Evolutionary conservation across 64 coral and sea anemone genomes (phyloP).

Genomic region (Dendrophyllia cribrosa): DNA sequence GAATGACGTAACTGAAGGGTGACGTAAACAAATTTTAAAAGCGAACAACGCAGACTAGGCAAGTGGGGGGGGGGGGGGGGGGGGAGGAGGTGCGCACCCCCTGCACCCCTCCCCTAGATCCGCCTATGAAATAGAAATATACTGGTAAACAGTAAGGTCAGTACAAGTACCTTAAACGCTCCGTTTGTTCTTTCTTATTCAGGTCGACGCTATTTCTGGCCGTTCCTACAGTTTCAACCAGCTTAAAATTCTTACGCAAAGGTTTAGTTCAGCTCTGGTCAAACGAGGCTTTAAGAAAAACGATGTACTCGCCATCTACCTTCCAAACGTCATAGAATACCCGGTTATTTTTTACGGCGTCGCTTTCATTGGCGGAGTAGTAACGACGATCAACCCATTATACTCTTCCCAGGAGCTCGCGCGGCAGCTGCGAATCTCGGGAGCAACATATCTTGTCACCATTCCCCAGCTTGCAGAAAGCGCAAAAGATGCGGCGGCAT

Average conservation of each 20-base stretch:
- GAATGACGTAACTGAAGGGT: no score
- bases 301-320: constrained; percentile 73
- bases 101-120: no score
- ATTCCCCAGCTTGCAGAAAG: background rate
- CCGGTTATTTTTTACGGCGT: constrained; percentile 69
- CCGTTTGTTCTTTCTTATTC: background rate
- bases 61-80: no score
- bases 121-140: no score
- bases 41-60: no score
- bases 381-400: constrained; percentile 45
- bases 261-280: constrained; percentile 62
- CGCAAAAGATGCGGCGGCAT: constrained; percentile 49
- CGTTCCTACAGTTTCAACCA: constrained; percentile 67
- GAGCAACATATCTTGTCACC: constrained; percentile 70
- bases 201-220: constrained; percentile 65
- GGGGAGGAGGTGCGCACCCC: no score
- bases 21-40: no score
- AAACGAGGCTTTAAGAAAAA: constrained; percentile 70
- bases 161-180: no score
- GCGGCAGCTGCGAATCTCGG: constrained; percentile 60
- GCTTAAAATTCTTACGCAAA: constrained; percentile 46
- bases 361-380: constrained; percentile 55
- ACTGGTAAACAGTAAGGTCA: no score
- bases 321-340: constrained; percentile 71
- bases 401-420: constrained; percentile 53